Percentiles rank a stretch among this genome's conserved stretches.
Evolutionary conservation across 2,113 vertebrate species (phyloP).

Genomic region (Austrofundulus limnaeus): DNA sequence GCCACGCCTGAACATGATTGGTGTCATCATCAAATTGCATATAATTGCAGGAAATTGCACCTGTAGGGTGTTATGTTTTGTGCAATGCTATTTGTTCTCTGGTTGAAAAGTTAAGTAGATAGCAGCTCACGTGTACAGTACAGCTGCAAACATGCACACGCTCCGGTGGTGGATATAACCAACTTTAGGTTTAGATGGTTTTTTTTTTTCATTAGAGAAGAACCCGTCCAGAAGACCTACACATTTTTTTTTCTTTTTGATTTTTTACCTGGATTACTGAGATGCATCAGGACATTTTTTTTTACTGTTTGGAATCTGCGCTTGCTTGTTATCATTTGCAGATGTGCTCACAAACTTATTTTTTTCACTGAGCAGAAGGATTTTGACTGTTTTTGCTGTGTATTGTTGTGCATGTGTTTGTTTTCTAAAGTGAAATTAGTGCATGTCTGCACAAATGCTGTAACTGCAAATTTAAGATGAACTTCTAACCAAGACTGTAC

Average conservation of each 20-base stretch:
- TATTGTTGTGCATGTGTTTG: slow-evolving; percentile 28
- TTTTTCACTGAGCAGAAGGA: slow-evolving; percentile 1
- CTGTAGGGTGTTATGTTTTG: slow-evolving; percentile 33
- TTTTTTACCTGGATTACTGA: no score
- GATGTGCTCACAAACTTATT: slow-evolving; percentile 24
- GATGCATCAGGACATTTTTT: no score
- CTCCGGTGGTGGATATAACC: slow-evolving; percentile 5
- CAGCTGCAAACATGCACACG: slow-evolving; percentile 9
- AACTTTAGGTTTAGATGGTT: slow-evolving; percentile 25
- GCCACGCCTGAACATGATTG: slow-evolving; percentile 4
- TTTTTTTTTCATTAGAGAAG: no score
- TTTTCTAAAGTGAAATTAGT: slow-evolving; percentile 43
- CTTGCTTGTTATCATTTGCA: slow-evolving; percentile 18
- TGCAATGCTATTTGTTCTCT: not conserved
- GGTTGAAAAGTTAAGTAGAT: slow-evolving; percentile 27
- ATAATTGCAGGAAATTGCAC: slow-evolving; percentile 50
- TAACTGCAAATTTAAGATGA: slow-evolving; percentile 44
- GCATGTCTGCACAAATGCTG: slow-evolving; percentile 50
- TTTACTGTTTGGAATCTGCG: not conserved
- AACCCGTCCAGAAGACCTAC: no score
- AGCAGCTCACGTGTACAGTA: slow-evolving; percentile 1
- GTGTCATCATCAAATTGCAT: slow-evolving; percentile 42
- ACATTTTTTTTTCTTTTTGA: no score
- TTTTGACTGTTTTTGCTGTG: not conserved
- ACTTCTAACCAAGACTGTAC: slow-evolving; percentile 34